These are phyloP conservation scores for Triplophysa siluroides DNA, from an alignment of 2,113 vertebrate genomes.

Conservation along the genomic window DNA sequence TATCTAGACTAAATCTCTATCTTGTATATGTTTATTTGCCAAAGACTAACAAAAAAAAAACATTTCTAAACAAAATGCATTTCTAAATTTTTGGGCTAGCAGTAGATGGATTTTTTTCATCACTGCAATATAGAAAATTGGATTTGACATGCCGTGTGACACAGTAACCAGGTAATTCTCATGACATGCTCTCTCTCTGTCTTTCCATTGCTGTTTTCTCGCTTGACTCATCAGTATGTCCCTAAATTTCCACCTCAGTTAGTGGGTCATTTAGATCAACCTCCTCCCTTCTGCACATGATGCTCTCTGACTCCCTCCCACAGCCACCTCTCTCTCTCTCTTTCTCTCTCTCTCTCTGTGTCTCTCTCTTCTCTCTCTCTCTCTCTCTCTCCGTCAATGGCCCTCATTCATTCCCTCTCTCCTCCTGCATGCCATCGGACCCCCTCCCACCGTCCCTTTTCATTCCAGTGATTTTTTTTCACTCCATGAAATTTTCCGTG, in stretches of 20 bases:
- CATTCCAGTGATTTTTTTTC: conserved; percentile 47
- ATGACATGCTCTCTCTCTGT: conserved; percentile 3
- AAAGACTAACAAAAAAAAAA: not conserved
- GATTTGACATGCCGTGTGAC: not conserved
- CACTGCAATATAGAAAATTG: not conserved
- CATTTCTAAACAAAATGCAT: too few relatives aligned
- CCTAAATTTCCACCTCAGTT: conserved; percentile 54
- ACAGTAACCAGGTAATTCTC: not conserved
- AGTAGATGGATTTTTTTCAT: not conserved
- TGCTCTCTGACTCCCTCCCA: not conserved
- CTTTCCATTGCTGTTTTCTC: not conserved
- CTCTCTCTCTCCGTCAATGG: conserved; percentile 53
- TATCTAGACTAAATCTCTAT: too few relatives aligned
- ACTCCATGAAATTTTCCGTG: conserved; percentile 40
- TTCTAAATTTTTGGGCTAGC: not conserved
- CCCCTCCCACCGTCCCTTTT: conserved; percentile 52
- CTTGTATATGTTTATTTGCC: not conserved
- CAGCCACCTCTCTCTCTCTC: conserved; percentile 5
- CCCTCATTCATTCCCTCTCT: conserved; percentile 56
- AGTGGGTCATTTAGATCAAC: conserved; percentile 58
- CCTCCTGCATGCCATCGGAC: conserved; percentile 52
- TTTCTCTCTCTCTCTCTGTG: conserved; percentile 29
- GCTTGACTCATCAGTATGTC: conserved; percentile 35
- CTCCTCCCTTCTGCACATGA: conserved; percentile 12
- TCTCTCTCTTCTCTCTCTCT: conserved; percentile 50